These are phyloP conservation scores for Portunus trituberculatus DNA, from an alignment of 1,140 invertebrate species.

Conservation along the genomic window DNA sequence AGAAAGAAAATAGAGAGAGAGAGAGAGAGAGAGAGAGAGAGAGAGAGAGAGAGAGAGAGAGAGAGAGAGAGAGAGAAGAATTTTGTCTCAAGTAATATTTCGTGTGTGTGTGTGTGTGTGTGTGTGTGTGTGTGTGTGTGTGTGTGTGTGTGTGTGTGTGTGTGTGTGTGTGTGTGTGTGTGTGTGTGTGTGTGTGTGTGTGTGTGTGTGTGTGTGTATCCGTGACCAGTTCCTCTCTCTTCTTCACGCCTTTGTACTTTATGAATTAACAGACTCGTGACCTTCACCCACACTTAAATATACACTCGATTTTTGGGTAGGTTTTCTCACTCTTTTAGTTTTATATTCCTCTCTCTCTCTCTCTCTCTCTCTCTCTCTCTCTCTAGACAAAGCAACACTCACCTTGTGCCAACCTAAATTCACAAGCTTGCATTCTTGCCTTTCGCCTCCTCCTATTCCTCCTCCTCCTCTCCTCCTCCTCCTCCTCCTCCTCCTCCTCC, in stretches of 20 bases:
- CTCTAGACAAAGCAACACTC: background rate
- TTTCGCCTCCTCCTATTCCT: background rate
- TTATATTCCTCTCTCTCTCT: no score
- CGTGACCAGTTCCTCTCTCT: no score
- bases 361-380: background rate
- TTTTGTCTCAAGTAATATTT: no score
- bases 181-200: background rate
- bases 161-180: background rate
- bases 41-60: no score
- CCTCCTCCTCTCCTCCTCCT: no score
- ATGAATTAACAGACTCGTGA: background rate
- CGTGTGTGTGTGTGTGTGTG: background rate
- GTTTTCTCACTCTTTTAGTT: no score
- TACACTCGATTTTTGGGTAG: background rate
- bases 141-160: background rate
- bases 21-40: no score
- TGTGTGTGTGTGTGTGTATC: background rate
- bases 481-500: background rate
- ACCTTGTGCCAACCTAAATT: no score
- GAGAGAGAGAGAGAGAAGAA: no score
- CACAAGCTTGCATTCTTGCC: background rate
- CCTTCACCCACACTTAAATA: background rate
- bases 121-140: conserved; percentile 20
- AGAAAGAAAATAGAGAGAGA: no score
- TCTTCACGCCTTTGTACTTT: background rate